Conservation (phyloP, 2,113 vertebrate species). For the Rhombomys opimus region DNA sequence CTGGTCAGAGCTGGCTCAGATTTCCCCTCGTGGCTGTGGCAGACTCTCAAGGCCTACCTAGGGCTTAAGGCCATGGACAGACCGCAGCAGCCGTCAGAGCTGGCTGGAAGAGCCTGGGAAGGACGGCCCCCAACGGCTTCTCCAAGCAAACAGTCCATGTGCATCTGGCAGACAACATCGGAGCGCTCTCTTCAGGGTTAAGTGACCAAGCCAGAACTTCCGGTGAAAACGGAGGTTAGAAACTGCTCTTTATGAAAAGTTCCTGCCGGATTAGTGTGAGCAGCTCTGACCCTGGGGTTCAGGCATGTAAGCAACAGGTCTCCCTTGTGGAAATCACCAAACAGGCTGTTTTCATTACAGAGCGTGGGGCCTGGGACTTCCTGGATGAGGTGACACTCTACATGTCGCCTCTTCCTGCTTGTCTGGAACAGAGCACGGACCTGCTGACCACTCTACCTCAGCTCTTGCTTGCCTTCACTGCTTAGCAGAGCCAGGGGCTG, state of each 20-base stretch:
- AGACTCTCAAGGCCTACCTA: not conserved
- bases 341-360: not conserved
- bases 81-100: not conserved
- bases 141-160: not conserved
- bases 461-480: too few relatives aligned
- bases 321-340: not conserved
- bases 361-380: not conserved
- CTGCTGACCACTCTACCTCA: not conserved
- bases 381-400: not conserved
- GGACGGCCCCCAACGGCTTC: not conserved
- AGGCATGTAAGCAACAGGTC: accelerated
- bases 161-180: too few relatives aligned
- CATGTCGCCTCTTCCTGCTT: not conserved
- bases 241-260: not conserved
- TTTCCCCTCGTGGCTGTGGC: not conserved
- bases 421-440: not conserved
- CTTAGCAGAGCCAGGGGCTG: not conserved
- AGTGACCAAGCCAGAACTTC: not conserved
- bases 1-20: not conserved
- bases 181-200: not conserved
- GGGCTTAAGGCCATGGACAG: not conserved
- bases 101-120: not conserved
- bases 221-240: not conserved
- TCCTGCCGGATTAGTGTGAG: not conserved
- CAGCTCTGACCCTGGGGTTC: not conserved